These are phyloP conservation scores for Cecidostiba fungosa DNA, from an alignment of 2,888 invertebrate genomes.

Conservation along the genomic window DNA sequence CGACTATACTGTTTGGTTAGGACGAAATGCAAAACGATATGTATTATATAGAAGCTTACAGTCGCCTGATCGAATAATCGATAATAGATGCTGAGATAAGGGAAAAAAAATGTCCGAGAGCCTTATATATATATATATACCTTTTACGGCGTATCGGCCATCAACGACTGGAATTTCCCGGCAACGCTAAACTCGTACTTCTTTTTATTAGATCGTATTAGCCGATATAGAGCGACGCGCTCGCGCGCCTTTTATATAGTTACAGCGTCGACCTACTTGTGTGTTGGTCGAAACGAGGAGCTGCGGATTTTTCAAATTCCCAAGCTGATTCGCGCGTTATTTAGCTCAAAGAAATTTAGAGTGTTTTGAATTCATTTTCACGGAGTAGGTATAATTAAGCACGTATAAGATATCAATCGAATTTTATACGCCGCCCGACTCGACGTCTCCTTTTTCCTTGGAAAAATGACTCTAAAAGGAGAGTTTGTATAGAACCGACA, in stretches of 20 bases:
- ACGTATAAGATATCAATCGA: too few species aligned
- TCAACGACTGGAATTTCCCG: background rate
- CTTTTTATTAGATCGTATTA: background rate
- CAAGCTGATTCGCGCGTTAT: too few species aligned
- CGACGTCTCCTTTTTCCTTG: too few species aligned
- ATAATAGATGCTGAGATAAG: conserved; percentile 12
- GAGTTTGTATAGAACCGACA: background rate
- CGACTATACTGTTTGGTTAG: background rate
- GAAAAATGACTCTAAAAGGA: too few species aligned
- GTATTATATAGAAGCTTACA: background rate
- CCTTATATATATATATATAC: background rate
- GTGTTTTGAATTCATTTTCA: too few species aligned
- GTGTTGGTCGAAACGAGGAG: background rate
- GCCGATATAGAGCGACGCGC: background rate
- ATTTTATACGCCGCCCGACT: too few species aligned
- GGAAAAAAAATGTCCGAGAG: background rate
- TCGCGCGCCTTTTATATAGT: background rate
- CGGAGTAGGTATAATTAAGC: too few species aligned
- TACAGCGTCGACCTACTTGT: background rate
- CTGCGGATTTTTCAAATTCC: too few species aligned
- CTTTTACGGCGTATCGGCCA: background rate
- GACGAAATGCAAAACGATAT: background rate
- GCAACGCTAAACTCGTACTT: background rate
- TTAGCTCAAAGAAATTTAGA: too few species aligned
- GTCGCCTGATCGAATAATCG: background rate